A percentile compares a stretch with the other conserved stretches of the same genome.
These are phyloP conservation scores for Vannuccia rotundouncinata DNA, from an alignment of 2,888 invertebrate genomes.

Conservation along the genomic window DNA sequence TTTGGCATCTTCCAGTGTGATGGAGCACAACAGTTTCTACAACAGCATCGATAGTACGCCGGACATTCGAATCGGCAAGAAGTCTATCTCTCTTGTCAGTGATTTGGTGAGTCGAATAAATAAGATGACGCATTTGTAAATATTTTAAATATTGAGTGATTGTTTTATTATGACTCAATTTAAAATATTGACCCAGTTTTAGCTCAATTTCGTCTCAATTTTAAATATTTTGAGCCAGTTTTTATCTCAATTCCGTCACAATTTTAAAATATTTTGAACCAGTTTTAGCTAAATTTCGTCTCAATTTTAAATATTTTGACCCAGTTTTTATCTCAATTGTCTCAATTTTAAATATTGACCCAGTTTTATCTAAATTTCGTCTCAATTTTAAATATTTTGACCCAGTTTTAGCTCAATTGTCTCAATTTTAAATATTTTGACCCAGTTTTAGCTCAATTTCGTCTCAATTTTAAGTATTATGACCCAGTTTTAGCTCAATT, in stretches of 20 bases:
- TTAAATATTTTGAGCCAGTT: no score
- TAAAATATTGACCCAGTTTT: no score
- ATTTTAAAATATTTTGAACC: not conserved
- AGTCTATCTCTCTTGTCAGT: conserved; percentile 37
- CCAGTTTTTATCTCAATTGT: no score
- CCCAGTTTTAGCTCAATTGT: no score
- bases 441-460: not conserved
- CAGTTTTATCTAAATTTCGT: not conserved
- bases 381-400: no score
- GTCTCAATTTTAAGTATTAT: no score
- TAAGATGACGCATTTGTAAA: no score
- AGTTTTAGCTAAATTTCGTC: not conserved
- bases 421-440: not conserved
- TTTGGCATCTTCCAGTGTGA: not conserved
- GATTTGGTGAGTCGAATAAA: conserved; percentile 38
- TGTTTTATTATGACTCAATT: no score
- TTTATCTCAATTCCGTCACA: no score
- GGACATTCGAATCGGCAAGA: conserved; percentile 31
- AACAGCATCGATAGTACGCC: conserved; percentile 36
- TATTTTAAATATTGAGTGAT: not conserved
- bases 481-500: no score
- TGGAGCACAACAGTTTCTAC: conserved; percentile 35
- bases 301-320: no score
- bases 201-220: no score
- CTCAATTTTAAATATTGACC: not conserved